phyloP scores from a whole-genome alignment of 1,140 invertebrate species.

The Cydia fagiglandana region DNA sequence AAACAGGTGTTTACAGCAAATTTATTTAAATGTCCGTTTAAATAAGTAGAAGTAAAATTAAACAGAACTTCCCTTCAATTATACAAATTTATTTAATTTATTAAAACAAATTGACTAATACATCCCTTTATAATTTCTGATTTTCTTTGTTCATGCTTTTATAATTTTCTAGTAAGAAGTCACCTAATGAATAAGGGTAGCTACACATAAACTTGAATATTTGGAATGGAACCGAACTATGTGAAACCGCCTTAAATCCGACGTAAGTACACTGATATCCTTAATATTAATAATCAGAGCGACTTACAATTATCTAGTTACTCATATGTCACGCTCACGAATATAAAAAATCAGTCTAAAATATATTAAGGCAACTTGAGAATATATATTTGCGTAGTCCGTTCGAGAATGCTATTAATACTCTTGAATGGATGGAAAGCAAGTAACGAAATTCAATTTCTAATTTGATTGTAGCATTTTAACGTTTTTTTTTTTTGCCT shows the following conservation, averaged over 20 bases:
- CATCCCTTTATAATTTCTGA: no score
- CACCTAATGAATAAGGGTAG: neutral
- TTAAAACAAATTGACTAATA: neutral
- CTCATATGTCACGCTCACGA: constrained; percentile 49
- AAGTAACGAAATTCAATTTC: no score
- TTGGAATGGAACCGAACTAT: constrained; percentile 24
- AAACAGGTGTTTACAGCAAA: no score
- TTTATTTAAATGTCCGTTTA: no score
- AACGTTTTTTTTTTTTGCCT: no score
- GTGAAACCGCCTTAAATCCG: constrained; percentile 46
- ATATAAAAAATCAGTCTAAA: constrained; percentile 78
- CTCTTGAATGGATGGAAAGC: no score
- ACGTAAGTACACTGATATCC: constrained; percentile 54
- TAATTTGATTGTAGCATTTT: neutral
- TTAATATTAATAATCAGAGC: constrained; percentile 43
- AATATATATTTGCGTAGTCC: constrained; percentile 52
- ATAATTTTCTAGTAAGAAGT: neutral
- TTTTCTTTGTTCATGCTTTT: neutral
- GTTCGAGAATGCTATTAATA: constrained; percentile 33
- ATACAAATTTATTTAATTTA: no score
- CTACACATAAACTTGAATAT: neutral
- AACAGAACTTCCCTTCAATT: no score
- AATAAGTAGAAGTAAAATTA: no score
- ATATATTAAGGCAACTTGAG: constrained; percentile 78
- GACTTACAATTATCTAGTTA: constrained; percentile 41